Conservation (phyloP, 92 coral and sea anemone genomes). For the Phymanthus crucifer region DNA sequence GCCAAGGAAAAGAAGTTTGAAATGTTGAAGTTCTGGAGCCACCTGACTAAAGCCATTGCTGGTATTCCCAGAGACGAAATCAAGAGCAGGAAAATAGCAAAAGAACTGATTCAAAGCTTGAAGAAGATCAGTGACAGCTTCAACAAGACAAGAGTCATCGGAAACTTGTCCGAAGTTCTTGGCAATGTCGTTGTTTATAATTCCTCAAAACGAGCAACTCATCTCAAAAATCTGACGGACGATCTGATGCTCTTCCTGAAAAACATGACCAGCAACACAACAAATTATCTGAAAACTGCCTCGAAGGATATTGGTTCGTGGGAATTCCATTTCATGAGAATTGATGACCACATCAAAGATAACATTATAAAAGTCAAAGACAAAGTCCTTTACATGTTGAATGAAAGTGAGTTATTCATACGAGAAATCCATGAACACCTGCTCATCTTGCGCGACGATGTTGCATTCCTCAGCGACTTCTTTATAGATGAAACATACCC, state of each 20-base stretch:
- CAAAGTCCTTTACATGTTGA: conserved; percentile 35
- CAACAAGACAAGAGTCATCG: conserved; percentile 41
- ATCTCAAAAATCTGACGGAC: not conserved
- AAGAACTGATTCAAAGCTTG: conserved; percentile 52
- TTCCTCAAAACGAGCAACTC: not conserved
- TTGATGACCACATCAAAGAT: conserved; percentile 44
- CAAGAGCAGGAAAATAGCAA: conserved; percentile 42
- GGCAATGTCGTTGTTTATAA: conserved; percentile 34
- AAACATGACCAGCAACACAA: conserved; percentile 41
- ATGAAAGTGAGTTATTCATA: conserved; percentile 42
- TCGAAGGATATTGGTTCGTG: conserved; percentile 42
- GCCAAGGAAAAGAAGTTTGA: conserved; percentile 31
- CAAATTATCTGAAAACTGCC: conserved; percentile 49
- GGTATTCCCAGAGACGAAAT: conserved; percentile 32
- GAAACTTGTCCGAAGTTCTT: conserved; percentile 50
- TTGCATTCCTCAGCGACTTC: conserved; percentile 60
- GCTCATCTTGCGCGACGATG: conserved; percentile 47
- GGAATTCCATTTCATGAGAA: conserved; percentile 38
- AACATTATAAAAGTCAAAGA: conserved; percentile 46
- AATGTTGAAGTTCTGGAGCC: conserved; percentile 34
- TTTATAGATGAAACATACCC: conserved; percentile 53
- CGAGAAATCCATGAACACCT: conserved; percentile 30
- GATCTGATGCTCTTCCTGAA: not conserved
- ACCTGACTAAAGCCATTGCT: conserved; percentile 31
- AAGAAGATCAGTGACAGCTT: conserved; percentile 58